Evolutionary conservation across 1,140 invertebrate genomes (phyloP).

Genomic region (Lasaia peninsularis): DNA sequence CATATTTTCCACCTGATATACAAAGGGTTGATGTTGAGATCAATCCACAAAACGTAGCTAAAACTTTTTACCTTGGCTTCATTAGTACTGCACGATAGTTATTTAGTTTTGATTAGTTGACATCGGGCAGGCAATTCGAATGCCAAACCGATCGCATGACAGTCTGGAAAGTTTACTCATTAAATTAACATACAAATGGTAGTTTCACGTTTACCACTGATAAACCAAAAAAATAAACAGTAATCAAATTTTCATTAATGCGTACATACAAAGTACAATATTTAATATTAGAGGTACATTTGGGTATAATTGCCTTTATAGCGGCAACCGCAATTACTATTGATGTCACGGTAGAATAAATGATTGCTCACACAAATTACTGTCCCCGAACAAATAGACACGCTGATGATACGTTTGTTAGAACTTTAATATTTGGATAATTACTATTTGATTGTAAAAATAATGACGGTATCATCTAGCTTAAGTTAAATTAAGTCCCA

Average conservation of each 20-base stretch:
- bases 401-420: not conserved
- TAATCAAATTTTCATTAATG: not conserved
- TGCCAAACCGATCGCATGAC: not conserved
- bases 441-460: not conserved
- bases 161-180: constrained; percentile 2
- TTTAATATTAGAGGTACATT: not conserved
- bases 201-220: not conserved
- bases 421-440: constrained; percentile 1
- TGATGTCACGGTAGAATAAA: constrained; percentile 1
- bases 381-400: not conserved
- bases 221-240: not conserved
- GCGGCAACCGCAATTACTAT: not conserved
- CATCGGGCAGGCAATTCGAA: not conserved
- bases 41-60: too few relatives aligned
- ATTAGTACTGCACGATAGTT: not conserved
- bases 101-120: constrained; percentile 5
- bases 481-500: too few relatives aligned
- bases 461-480: not conserved
- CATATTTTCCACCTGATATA: too few relatives aligned
- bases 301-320: not conserved
- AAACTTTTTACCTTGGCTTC: too few relatives aligned
- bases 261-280: not conserved
- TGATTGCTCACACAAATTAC: not conserved
- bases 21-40: too few relatives aligned
- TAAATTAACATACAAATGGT: constrained; percentile 10